Evolutionary conservation across 1,140 invertebrate genomes (phyloP).

Genomic region (Ostrea edulis): DNA sequence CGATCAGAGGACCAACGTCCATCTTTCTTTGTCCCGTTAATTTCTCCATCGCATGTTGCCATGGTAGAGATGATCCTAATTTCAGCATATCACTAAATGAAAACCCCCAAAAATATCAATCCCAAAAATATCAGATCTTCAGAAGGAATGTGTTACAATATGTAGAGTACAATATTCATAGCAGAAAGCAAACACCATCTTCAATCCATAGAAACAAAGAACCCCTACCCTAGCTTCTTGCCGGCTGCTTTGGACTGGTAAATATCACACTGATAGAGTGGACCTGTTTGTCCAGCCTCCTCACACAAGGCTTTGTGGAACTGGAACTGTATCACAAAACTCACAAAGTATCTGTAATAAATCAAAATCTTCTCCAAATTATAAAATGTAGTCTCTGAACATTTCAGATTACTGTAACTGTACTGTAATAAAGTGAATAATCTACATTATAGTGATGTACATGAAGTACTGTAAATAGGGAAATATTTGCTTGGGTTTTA

Average conservation of each 20-base stretch:
- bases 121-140: no score
- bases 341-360: constrained; percentile 77
- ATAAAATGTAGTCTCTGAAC: no score
- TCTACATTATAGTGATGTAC: no score
- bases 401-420: no score
- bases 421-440: no score
- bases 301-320: constrained; percentile 91
- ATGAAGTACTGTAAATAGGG: no score
- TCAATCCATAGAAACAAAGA: not conserved
- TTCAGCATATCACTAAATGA: constrained; percentile 86
- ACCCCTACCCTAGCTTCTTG: constrained; percentile 23
- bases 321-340: constrained; percentile 94
- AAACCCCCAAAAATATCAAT: no score
- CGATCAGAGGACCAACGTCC: constrained; percentile 84
- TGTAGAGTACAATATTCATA: no score
- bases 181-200: not conserved
- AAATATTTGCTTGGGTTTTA: no score
- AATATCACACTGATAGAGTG: constrained; percentile 79
- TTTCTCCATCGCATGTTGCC: constrained; percentile 90
- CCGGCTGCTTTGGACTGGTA: constrained; percentile 37
- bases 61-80: constrained; percentile 89
- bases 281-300: constrained; percentile 87
- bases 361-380: no score
- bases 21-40: constrained; percentile 88
- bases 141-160: no score